phyloP scores from a whole-genome alignment of 37 sponge, comb jelly and placozoan genomes.

The Lycopodina hypogea region DNA sequence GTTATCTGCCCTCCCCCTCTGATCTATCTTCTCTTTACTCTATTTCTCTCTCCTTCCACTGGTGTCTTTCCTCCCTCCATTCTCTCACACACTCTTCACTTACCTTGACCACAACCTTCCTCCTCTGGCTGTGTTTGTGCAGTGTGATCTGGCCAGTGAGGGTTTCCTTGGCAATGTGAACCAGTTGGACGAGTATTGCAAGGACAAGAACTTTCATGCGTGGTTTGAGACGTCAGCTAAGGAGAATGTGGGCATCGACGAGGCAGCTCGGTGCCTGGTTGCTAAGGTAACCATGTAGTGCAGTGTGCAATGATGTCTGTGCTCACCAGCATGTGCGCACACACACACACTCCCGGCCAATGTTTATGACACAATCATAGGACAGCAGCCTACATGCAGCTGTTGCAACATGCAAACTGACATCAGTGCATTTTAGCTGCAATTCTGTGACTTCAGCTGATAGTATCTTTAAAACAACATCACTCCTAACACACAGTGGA shows the following conservation, averaged over 20 bases:
- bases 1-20: too few relatives aligned
- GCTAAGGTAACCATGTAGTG: conserved; percentile 58
- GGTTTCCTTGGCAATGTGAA: conserved; percentile 77
- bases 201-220: conserved; percentile 83
- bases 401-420: too few relatives aligned
- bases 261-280: conserved; percentile 88
- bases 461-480: too few relatives aligned
- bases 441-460: too few relatives aligned
- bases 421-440: too few relatives aligned
- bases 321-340: background rate
- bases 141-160: conserved; percentile 93
- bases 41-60: too few relatives aligned
- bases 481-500: too few relatives aligned
- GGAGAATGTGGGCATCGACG: conserved; percentile 95
- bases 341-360: background rate
- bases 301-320: background rate
- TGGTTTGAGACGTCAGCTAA: conserved; percentile 99
- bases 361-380: too few relatives aligned
- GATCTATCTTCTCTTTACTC: too few relatives aligned
- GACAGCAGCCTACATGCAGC: too few relatives aligned
- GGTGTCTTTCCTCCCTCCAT: too few relatives aligned
- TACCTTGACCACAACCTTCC: background rate
- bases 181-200: conserved; percentile 93
- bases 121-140: background rate
- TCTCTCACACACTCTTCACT: background rate